phyloP scores from a whole-genome alignment of 2,113 vertebrate species.

The Hepsetus odoe region DNA sequence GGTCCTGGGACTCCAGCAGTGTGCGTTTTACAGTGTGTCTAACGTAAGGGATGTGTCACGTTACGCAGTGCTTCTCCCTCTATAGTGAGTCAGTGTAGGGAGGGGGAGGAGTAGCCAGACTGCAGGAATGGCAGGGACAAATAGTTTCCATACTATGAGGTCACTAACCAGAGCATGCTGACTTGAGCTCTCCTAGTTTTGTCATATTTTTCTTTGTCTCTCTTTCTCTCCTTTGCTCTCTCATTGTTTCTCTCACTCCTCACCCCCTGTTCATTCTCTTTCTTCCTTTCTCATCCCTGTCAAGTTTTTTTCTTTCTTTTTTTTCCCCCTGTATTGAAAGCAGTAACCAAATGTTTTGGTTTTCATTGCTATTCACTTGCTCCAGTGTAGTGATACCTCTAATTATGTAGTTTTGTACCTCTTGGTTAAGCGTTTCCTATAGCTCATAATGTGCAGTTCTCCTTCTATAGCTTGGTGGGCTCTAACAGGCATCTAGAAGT shows the following conservation, averaged over 20 bases:
- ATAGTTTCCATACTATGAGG: slow-evolving; percentile 74
- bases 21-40: slow-evolving; percentile 7
- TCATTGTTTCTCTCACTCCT: not conserved
- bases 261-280: not conserved
- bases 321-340: slow-evolving; percentile 31
- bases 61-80: slow-evolving; percentile 14
- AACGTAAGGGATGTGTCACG: not conserved
- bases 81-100: slow-evolving; percentile 38
- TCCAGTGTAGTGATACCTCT: not conserved
- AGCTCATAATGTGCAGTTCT: not conserved
- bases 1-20: not conserved
- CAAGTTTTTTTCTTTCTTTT: slow-evolving; percentile 34
- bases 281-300: not conserved
- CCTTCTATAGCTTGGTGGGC: not conserved
- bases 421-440: not conserved
- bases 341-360: slow-evolving; percentile 7
- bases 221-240: not conserved
- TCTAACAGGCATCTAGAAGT: slow-evolving; percentile 40
- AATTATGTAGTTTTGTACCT: not conserved
- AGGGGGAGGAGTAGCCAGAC: slow-evolving; percentile 24
- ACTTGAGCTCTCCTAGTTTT: slow-evolving; percentile 48
- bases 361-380: not conserved
- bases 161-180: slow-evolving; percentile 51
- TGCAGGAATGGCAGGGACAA: slow-evolving; percentile 66
- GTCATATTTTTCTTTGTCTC: not conserved